These are phyloP conservation scores for Brachirus orientalis DNA, from an alignment of 2,113 vertebrate species.

Conservation along the genomic window DNA sequence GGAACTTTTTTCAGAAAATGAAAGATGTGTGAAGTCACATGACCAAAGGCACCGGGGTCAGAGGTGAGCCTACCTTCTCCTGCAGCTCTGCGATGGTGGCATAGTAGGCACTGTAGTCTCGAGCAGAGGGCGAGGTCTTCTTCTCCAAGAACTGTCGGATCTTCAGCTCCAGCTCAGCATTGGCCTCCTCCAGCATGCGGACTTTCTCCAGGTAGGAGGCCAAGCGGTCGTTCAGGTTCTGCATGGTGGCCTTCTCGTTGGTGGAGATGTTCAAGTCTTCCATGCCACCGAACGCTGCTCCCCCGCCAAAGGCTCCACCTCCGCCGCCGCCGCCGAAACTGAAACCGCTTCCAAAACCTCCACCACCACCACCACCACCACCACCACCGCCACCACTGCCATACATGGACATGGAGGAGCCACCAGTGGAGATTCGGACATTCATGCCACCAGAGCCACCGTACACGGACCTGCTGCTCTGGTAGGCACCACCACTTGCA, in stretches of 20 bases:
- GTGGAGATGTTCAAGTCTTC: constrained; percentile 30
- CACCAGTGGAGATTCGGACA: constrained; percentile 41
- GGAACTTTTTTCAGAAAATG: too few species aligned
- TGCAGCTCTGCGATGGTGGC: constrained; percentile 73
- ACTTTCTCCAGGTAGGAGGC: constrained; percentile 80
- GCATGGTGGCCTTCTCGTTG: constrained; percentile 80
- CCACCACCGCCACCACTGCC: constrained; percentile 16
- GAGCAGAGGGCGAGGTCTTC: constrained; percentile 42
- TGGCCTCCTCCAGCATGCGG: constrained; percentile 75
- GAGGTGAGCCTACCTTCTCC: constrained; percentile 60
- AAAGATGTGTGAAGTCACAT: background rate
- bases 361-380: background rate
- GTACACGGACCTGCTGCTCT: constrained; percentile 30
- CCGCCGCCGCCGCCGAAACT: background rate
- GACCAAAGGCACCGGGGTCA: too few species aligned
- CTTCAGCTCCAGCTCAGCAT: constrained; percentile 78
- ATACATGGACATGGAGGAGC: constrained; percentile 17
- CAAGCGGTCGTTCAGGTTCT: constrained; percentile 83
- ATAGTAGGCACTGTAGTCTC: constrained; percentile 68
- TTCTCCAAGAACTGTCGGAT: constrained; percentile 76
- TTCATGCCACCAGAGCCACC: constrained; percentile 1
- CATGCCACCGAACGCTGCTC: constrained; percentile 45
- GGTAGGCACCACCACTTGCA: accelerated
- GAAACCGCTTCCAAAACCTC: too few species aligned
- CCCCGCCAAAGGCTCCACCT: background rate